Base-by-base conservation (phyloP, 2,888 invertebrate species). In the Lamellibrachia columna region DNA sequence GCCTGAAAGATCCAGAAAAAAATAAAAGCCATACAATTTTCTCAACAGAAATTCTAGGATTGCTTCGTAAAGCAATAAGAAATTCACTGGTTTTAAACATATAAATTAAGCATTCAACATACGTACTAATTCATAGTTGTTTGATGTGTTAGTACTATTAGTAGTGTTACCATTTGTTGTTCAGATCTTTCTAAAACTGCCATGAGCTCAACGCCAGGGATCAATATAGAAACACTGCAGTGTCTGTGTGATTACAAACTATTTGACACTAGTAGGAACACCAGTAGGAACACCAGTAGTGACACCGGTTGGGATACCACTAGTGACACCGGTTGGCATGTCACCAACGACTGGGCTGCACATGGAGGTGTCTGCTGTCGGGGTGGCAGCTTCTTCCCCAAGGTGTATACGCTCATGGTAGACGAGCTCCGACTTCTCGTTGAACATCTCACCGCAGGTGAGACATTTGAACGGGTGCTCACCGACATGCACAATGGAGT, bases 361-460 rank as follows among this genome's bases (percentile, higher is more conserved):
- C 75, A 75, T 75, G 75, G 75, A 6, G 15, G 75, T 15, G 15
- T 22, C 75, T 6, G 3, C 6, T 22, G 75, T 75, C 22, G 75
- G 75, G 75, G 75, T 75, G 75, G 75, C 75, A 75, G n/a, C 75
- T 75, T 75, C 75, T 75, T 75, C 75, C 75, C 75, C 75, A 6
- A 75, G 75, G 22, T 75, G 75, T 22, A 75, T 22, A n/a, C 75
- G 75, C n/a, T 75, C 75, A 6, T 75, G 75, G 75, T 75, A 75
- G 75, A 75, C n/a, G 22, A 75, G 75, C 75, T 75, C 75, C 1
- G 75, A 75, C 75, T 75, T 75, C 75, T 75, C 75, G 4, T n/a
- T 75, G 75, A 75, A 75, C 22, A 75, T 75, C 75, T 75, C 22
- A 22, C 75, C 75, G 22, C 75, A 75, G 4, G 75, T 75, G 22